Conservation (phyloP, 2,113 vertebrate genomes). For the Cephalopterus ornatus region DNA sequence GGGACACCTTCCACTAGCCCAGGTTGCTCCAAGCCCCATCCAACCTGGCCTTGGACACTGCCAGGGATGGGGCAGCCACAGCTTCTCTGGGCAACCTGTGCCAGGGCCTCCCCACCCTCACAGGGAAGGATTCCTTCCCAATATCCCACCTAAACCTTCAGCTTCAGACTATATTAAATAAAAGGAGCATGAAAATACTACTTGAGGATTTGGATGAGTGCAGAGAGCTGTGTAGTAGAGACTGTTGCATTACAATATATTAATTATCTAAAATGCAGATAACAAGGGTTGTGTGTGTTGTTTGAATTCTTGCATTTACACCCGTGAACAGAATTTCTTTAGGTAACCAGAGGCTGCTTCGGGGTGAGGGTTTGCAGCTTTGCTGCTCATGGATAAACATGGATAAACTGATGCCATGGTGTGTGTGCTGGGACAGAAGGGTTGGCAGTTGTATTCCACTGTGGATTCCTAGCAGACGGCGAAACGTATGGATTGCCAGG, state of each 20-base stretch:
- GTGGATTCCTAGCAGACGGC: background rate
- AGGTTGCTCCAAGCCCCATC: accelerated
- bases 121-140: background rate
- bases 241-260: background rate
- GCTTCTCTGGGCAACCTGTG: background rate
- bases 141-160: background rate
- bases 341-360: background rate
- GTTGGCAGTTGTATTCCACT: background rate
- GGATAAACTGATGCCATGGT: background rate
- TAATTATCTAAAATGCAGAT: background rate
- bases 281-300: background rate
- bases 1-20: background rate
- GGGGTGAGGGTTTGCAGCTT: background rate
- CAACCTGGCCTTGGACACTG: accelerated
- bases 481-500: background rate
- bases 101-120: background rate
- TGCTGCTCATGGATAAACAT: accelerated
- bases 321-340: background rate
- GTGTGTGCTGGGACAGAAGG: background rate
- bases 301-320: background rate
- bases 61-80: background rate
- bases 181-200: background rate
- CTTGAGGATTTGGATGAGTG: background rate
- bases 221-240: accelerated
- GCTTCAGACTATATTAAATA: background rate